Evolutionary conservation across 2,113 vertebrate genomes (phyloP).

Genomic region (Anser cygnoides): DNA sequence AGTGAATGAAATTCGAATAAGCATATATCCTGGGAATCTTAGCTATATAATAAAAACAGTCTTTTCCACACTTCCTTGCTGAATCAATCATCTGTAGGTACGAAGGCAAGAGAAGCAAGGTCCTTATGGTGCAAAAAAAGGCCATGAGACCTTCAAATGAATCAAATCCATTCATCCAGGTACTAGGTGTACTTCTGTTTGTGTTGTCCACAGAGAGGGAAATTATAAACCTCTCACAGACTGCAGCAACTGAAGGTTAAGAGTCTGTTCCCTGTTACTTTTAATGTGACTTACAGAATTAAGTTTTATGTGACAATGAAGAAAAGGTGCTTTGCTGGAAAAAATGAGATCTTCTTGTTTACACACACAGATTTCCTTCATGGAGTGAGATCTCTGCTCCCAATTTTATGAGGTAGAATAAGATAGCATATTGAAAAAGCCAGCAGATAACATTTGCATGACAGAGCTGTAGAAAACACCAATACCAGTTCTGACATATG

Average conservation of each 20-base stretch:
- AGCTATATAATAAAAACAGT: not conserved
- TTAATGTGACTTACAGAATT: not conserved
- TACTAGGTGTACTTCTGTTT: not conserved
- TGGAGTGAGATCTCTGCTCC: not conserved
- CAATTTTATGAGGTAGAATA: not conserved
- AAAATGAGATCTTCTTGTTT: not conserved
- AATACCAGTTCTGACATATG: not conserved
- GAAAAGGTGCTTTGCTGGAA: not conserved
- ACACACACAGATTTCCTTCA: accelerated
- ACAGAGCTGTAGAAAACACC: not conserved
- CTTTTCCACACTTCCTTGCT: not conserved
- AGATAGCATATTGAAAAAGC: not conserved
- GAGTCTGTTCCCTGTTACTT: not conserved
- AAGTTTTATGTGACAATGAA: not conserved
- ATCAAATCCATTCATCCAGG: not conserved
- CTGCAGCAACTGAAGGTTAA: not conserved
- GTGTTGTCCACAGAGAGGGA: not conserved
- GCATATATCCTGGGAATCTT: not conserved
- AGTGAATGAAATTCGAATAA: not conserved
- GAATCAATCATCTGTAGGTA: not conserved
- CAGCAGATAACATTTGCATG: not conserved
- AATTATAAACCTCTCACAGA: not conserved
- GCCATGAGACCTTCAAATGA: not conserved
- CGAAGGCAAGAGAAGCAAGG: not conserved
- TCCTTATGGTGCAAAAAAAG: not conserved